Base-by-base conservation (phyloP, 2,888 invertebrate genomes). In the Nephrocerus scutellatus region DNA sequence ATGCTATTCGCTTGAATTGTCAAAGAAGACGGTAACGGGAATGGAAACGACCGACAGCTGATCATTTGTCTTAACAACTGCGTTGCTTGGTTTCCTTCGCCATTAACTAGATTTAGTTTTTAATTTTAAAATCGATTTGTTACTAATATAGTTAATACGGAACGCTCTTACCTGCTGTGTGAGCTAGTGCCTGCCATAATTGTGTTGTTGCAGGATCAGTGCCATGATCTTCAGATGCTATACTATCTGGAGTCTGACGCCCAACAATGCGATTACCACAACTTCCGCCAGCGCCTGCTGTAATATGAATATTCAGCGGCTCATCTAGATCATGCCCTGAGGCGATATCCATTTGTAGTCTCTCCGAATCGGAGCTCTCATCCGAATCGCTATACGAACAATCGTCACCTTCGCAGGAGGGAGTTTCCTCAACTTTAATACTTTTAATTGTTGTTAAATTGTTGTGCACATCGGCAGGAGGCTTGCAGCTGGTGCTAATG, bases 261-360 rank as follows among this genome's bases (percentile, higher is more conserved):
- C 65, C 63, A 40, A 38, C 40, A 18, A 42, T 19, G n/a, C n/a
- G n/a, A 22, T 44, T 41, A 33, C 46, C 46, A 24, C 39, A 44
- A 36, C 29, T 47, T 14, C 30, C 31, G 19, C 20, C 36, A 30
- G 39, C 39, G 32, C 35, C 35, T 29, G 12, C 36, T 42, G 45
- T 40, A 30, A 13, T 21, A 20, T 26, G 16, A 13, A 28, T n/a
- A n/a, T n/a, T n/a, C n/a, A n/a, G n/a, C n/a, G n/a, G n/a, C n/a
- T n/a, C n/a, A n/a, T n/a, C n/a, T n/a, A n/a, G n/a, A n/a, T n/a
- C n/a, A n/a, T n/a, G n/a, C n/a, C n/a, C n/a, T n/a, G n/a, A n/a
- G n/a, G n/a, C n/a, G n/a, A n/a, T 79, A 62, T 82, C 82, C 66
- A 83, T 82, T 56, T 83, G 82, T 53, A 84, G 67, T 53, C 83